Evolutionary conservation across 2,888 invertebrate species (phyloP).

Genomic region (Eupithecia exiguata): DNA sequence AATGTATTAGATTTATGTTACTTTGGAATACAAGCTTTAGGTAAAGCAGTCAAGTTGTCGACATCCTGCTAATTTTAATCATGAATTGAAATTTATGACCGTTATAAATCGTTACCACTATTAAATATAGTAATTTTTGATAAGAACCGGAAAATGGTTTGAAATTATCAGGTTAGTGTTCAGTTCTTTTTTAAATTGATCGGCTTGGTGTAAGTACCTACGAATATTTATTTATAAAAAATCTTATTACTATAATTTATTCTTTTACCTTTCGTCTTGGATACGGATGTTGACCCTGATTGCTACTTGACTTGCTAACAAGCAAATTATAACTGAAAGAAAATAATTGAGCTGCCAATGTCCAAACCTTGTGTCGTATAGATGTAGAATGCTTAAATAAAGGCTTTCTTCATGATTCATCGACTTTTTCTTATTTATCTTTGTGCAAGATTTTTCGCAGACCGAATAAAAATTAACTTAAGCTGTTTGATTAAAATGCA

Average conservation of each 20-base stretch:
- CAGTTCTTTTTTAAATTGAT: background rate
- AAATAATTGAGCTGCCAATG: background rate
- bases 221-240: background rate
- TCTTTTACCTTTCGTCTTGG: background rate
- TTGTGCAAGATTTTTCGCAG: background rate
- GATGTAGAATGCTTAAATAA: background rate
- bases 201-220: background rate
- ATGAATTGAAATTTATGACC: background rate
- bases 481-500: background rate
- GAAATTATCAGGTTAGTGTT: background rate
- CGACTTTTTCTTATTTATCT: background rate
- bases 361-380: background rate
- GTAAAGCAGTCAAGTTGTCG: background rate
- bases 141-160: background rate
- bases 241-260: background rate
- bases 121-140: conserved; percentile 3
- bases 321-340: background rate
- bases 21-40: background rate
- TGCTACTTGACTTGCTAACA: background rate
- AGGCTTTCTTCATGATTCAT: background rate
- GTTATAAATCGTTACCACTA: background rate
- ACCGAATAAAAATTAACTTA: background rate
- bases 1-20: too few species aligned
- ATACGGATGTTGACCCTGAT: background rate
- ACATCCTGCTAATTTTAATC: background rate